Evolutionary conservation across 2,888 invertebrate species (phyloP).

Genomic region (Tenthredo livida): DNA sequence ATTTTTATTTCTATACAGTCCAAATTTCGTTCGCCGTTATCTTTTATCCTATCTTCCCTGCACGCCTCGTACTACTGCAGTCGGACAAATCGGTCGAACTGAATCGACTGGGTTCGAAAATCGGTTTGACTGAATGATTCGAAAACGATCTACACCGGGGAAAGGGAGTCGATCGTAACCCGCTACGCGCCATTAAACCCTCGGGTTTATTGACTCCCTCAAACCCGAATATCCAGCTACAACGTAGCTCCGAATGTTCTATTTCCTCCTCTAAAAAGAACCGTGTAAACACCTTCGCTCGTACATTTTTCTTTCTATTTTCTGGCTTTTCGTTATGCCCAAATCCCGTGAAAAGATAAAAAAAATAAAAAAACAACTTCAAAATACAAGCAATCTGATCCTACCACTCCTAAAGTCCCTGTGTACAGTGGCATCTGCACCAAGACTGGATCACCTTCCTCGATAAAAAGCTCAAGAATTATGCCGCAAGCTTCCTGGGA

Average conservation of each 20-base stretch:
- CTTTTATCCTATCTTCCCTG: not conserved
- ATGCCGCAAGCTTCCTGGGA: conserved; percentile 89
- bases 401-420: conserved; percentile 80
- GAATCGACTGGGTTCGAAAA: not conserved
- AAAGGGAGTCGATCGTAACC: not conserved
- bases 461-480: conserved; percentile 85
- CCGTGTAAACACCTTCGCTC: not conserved
- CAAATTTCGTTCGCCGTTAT: not conserved
- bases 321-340: not conserved
- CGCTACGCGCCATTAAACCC: conserved; percentile 19
- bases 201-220: conserved; percentile 18
- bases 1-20: not conserved
- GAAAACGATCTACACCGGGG: not conserved
- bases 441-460: conserved; percentile 84
- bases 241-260: not conserved
- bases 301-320: not conserved
- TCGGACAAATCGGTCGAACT: not conserved
- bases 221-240: conserved; percentile 5
- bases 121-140: conserved; percentile 19
- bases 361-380: too few species aligned
- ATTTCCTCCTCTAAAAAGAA: not conserved
- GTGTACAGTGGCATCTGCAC: conserved; percentile 86
- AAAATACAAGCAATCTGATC: conserved; percentile 49
- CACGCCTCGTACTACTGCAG: not conserved
- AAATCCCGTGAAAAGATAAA: not conserved